These are phyloP conservation scores for Baccha elongata DNA, from an alignment of 2,888 invertebrate species.

Conservation along the genomic window DNA sequence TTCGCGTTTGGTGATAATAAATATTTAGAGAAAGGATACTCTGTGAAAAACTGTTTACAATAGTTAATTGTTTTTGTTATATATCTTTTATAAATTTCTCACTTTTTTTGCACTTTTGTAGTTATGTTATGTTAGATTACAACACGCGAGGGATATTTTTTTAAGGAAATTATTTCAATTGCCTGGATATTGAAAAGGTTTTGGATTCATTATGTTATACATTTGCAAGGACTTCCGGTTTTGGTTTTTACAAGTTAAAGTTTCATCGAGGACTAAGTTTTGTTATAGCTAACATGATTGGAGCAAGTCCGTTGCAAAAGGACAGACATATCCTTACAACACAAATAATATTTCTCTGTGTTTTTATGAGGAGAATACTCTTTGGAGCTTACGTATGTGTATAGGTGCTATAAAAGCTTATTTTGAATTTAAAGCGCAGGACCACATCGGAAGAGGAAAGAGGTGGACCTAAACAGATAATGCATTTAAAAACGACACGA, in stretches of 20 bases:
- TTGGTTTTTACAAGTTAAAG: constrained; percentile 53
- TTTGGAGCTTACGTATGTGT: background rate
- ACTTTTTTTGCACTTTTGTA: constrained; percentile 6
- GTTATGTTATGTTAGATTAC: background rate
- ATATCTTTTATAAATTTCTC: constrained; percentile 2
- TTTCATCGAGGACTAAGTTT: constrained; percentile 63
- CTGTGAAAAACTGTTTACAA: constrained; percentile 12
- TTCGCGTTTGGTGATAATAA: constrained; percentile 25
- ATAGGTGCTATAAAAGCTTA: constrained; percentile 67
- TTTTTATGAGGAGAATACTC: constrained; percentile 27
- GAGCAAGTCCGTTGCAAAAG: constrained; percentile 42
- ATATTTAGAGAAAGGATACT: constrained; percentile 9
- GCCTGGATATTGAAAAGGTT: constrained; percentile 55
- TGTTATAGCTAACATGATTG: constrained; percentile 46
- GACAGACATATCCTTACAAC: constrained; percentile 53
- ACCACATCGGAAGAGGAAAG: background rate
- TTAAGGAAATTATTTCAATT: constrained; percentile 45
- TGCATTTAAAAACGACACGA: constrained; percentile 21
- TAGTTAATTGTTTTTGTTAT: background rate
- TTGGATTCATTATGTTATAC: constrained; percentile 46
- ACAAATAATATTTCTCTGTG: constrained; percentile 44
- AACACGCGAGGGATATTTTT: constrained; percentile 12
- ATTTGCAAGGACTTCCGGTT: constrained; percentile 35
- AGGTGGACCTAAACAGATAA: constrained; percentile 19
- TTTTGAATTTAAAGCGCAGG: constrained; percentile 14